phyloP scores from a whole-genome alignment of 2,888 invertebrate species.

The Graphium colonna region DNA sequence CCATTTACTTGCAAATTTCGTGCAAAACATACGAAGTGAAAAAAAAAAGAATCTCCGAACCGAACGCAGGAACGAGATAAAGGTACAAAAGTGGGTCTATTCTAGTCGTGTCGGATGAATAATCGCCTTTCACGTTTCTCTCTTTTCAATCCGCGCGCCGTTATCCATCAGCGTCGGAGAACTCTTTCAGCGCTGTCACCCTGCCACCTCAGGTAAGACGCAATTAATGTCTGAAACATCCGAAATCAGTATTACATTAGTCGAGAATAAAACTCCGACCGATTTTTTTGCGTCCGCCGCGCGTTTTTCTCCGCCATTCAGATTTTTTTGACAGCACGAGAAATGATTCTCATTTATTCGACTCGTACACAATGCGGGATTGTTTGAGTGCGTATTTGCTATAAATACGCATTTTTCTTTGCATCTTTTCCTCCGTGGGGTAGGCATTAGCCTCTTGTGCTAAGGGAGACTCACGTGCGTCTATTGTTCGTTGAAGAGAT shows the following conservation, averaged over 20 bases:
- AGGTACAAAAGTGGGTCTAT: conserved; percentile 78
- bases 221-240: conserved; percentile 79
- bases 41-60: background rate
- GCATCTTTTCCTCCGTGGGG: conserved; percentile 76
- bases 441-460: conserved; percentile 71
- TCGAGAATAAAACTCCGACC: conserved; percentile 71
- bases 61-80: conserved; percentile 58
- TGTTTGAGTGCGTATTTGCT: conserved; percentile 82
- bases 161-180: conserved; percentile 77
- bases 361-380: conserved; percentile 80
- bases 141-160: conserved; percentile 76
- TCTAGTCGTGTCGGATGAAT: conserved; percentile 78
- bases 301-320: conserved; percentile 76
- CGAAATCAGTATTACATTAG: conserved; percentile 79
- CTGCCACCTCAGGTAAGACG: conserved; percentile 70
- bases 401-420: conserved; percentile 80
- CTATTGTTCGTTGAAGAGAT: conserved; percentile 62
- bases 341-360: conserved; percentile 80
- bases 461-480: conserved; percentile 74
- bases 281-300: conserved; percentile 60
- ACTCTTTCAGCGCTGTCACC: conserved; percentile 78
- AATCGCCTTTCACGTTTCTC: conserved; percentile 78
- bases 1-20: conserved; percentile 80
- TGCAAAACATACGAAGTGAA: conserved; percentile 71
- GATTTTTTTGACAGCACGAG: conserved; percentile 81